These are phyloP conservation scores for Babyrousa celebensis DNA, from an alignment of 2,797 vertebrate genomes.

Conservation along the genomic window DNA sequence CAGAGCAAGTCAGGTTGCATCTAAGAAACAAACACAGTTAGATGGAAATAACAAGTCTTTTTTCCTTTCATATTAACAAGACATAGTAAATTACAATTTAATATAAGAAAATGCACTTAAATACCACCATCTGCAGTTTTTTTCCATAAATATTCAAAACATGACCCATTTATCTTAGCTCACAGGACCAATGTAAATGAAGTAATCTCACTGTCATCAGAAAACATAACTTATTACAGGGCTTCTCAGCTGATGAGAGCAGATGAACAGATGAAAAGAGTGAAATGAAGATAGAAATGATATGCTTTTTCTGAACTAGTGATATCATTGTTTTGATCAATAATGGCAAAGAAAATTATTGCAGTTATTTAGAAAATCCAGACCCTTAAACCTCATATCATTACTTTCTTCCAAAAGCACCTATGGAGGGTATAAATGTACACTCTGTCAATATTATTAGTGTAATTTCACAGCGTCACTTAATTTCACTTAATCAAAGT, in stretches of 20 bases:
- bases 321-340: conserved; percentile 10
- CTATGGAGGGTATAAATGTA: neutral
- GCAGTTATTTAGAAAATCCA: conserved; percentile 48
- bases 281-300: conserved; percentile 48
- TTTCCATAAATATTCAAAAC: conserved; percentile 75
- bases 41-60: neutral
- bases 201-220: conserved; percentile 69
- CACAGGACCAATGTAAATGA: conserved; percentile 59
- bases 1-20: neutral
- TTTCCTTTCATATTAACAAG: conserved; percentile 21
- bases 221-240: conserved; percentile 67
- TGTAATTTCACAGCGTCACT: neutral
- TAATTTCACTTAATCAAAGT: conserved; percentile 36
- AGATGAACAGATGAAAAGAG: conserved; percentile 43
- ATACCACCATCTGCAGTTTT: conserved; percentile 28
- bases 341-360: conserved; percentile 46
- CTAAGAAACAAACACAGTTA: conserved; percentile 37
- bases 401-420: neutral
- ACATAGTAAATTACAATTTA: conserved; percentile 52
- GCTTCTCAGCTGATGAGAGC: conserved; percentile 55
- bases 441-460: neutral
- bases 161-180: conserved; percentile 70
- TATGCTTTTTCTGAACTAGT: neutral
- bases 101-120: conserved; percentile 64
- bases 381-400: neutral